Evolutionary conservation across 2,113 vertebrate genomes (phyloP), one percentile per base, ranked within the genome.

Genomic region (Callipepla californica): DNA sequence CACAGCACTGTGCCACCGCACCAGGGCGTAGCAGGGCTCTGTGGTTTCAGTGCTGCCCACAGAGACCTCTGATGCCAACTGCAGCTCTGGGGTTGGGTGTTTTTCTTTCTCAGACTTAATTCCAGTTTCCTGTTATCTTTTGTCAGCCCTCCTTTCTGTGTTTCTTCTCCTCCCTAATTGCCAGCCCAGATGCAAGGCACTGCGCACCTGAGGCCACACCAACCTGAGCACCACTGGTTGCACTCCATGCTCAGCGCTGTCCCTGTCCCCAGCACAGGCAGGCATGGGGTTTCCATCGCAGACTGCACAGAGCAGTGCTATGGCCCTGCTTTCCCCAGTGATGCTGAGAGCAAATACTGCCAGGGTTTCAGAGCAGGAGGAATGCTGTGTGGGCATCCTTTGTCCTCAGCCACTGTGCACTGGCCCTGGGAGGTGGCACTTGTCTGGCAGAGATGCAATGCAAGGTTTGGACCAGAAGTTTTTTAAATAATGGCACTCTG

Each of bases 1-100:
- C 12, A 48, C 20, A 23, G 47, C 3, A 2, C 38, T 0, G 2
- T 36, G 67, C 55, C 66, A 66, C 6, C 0, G 0, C 3, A 0
- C 9, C 2, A 4, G 18, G 23, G 50, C n/a, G n/a, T 18, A 77
- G 34, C 34, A 44, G 51, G 28, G 59, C 47, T 87, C 62, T 87
- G 74, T 0, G 36, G 84, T 92, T 94, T 82, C 81, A 78, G 25
- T 53, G 75, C 18, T 7, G 0, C 22, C 15, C 55, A 9, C 34
- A 47, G 62, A 92, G 42, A 38, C 63, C 63, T 92, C 7, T 2
- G 85, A 73, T 50, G 42, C 75, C 75, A 92, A 47, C 61, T 65
- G 61, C 65, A 55, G 77, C 32, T n/a, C 69, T n/a, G 59, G 36
- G 58, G 45, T 19, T 69, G 66, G 55, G 62, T 89, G 79, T 69